Conservation (phyloP, 2,888 invertebrate species). For the Habroteleia sp. region DNA sequence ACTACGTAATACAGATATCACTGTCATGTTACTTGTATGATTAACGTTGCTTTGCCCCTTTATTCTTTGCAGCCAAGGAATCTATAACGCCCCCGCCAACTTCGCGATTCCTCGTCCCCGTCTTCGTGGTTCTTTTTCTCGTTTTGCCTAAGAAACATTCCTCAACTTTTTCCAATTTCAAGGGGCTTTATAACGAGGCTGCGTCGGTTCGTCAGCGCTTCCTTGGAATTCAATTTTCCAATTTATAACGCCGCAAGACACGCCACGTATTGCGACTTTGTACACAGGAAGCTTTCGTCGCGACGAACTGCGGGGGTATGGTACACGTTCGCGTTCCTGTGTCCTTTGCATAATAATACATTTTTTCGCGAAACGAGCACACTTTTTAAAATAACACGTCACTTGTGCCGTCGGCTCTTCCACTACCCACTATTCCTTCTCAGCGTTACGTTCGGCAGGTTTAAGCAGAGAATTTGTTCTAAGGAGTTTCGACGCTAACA, state of each 20-base stretch:
- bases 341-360: conserved; percentile 53
- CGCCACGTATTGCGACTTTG: conserved; percentile 49
- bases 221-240: conserved; percentile 57
- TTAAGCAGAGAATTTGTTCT: not conserved
- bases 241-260: conserved; percentile 59
- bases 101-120: not conserved
- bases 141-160: conserved; percentile 29
- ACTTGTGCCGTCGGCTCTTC: conserved; percentile 5
- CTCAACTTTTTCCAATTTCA: conserved; percentile 54
- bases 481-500: too few relatives aligned
- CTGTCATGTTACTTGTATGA: conserved; percentile 61
- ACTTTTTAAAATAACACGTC: conserved; percentile 30
- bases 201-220: conserved; percentile 50
- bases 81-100: conserved; percentile 14
- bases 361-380: conserved; percentile 8
- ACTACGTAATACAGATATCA: conserved; percentile 48
- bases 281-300: conserved; percentile 29
- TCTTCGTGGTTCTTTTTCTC: not conserved
- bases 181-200: conserved; percentile 56
- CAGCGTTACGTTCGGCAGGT: not conserved
- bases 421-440: not conserved
- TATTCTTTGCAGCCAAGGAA: conserved; percentile 31
- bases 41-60: conserved; percentile 45
- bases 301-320: conserved; percentile 1
- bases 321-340: conserved; percentile 9